Percentiles rank a stretch among this genome's conserved stretches.
Conservation (phyloP, 2,797 vertebrate genomes). For the Periparus ater region DNA sequence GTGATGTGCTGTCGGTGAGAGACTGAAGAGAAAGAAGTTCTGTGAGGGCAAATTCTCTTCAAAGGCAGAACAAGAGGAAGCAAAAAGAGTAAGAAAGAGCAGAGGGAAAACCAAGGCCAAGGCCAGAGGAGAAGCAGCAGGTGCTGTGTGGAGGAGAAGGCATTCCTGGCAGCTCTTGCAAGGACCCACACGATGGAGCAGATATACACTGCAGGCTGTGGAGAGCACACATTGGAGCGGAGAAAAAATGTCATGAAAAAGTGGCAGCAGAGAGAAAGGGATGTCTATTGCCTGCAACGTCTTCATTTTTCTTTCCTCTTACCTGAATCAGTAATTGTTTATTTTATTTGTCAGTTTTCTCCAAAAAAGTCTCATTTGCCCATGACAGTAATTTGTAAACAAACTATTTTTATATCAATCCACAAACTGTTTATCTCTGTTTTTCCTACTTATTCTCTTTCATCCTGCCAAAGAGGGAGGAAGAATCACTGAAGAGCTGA, state of each 20-base stretch:
- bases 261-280: neutral
- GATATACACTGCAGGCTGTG: neutral
- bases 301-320: neutral
- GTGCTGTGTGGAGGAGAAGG: neutral
- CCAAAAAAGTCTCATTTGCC: neutral
- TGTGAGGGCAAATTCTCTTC: neutral
- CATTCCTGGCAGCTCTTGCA: neutral
- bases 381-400: fast-evolving
- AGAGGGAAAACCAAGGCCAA: neutral
- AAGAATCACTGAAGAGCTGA: neutral
- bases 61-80: neutral
- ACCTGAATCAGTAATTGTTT: neutral
- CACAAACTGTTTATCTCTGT: neutral
- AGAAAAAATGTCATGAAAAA: neutral
- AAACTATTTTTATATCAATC: neutral
- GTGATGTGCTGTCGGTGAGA: neutral
- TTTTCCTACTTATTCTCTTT: neutral
- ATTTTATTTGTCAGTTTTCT: neutral
- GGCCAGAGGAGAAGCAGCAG: neutral
- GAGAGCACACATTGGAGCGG: fast-evolving
- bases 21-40: fast-evolving
- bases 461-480: neutral
- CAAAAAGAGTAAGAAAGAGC: neutral
- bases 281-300: neutral
- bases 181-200: fast-evolving